Base-by-base conservation (phyloP, 37 sponge, comb jelly and placozoan species). In the Cliona cf. orientalis region DNA sequence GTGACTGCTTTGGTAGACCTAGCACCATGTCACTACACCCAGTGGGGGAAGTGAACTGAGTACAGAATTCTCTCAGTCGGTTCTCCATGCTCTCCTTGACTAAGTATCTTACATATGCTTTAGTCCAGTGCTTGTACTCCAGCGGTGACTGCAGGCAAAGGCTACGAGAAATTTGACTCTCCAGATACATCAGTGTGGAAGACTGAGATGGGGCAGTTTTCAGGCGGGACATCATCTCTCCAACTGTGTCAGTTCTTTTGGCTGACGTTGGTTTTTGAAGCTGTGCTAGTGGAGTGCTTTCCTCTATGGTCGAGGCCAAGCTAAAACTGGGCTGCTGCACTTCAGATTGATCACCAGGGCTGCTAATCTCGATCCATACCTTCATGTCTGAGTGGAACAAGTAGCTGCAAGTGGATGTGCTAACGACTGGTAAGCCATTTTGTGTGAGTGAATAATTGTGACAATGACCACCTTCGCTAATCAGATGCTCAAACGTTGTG, bases 121-220 rank as follows among this genome's bases (percentile, higher is more conserved):
- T 75, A 25, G 72, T 43, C 97, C 94, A 96, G 75, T 84, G 84
- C 33, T 75, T 62, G 43, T 87, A 87, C 78, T 96, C 97, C 0
- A 49, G 29, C 12, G 81, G 71, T 14, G 94, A 93, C 9, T 64
- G 39, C 22, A 91, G 69, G 12, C 42, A 38, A 5, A 39, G 31
- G 38, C 80, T 80, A 0, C 91, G 69, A 0, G 56, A 68, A 33
- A 94, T 80, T 74, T 90, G 91, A 31, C 72, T 79, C 55, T 94
- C 91, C 38, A 94, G 63, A 61, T 75, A 80, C 0, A 36, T 34
- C 45, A 86, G 40, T 28, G 72, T 63, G 0, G 58, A 46, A 2
- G 41, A 0, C 2, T 33, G 11, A 23, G 68, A 69, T 33, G 28
- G 23, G 17, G 12, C 22, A 2, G 22, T 25, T 11, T 61, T 41